Conservation (phyloP, 2,113 vertebrate genomes). For the Varanus komodoensis region DNA sequence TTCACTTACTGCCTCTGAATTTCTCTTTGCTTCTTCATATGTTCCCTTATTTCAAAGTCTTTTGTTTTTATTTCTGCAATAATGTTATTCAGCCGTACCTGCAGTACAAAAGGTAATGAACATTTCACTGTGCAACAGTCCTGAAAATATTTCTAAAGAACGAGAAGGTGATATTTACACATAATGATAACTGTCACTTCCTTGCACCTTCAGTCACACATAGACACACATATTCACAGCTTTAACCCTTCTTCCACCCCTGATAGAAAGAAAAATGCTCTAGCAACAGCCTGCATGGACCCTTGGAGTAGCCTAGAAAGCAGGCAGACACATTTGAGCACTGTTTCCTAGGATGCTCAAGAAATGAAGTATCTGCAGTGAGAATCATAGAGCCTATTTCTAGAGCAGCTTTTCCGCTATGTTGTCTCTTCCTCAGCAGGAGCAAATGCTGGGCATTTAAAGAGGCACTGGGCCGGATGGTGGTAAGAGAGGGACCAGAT, state of each 20-base stretch:
- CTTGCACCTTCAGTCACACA: neutral
- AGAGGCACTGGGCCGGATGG: no score
- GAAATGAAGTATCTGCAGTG: no score
- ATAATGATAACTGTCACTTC: neutral
- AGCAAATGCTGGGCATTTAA: no score
- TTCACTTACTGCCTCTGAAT: slow-evolving; percentile 85
- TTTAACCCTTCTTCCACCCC: neutral
- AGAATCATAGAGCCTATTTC: no score
- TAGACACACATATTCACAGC: neutral
- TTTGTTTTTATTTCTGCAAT: slow-evolving; percentile 84
- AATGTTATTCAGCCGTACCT: slow-evolving; percentile 83
- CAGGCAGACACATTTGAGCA: no score
- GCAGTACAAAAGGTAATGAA: slow-evolving; percentile 63
- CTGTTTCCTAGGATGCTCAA: no score
- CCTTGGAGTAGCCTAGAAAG: no score
- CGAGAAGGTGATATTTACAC: neutral
- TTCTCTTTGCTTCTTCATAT: slow-evolving; percentile 81
- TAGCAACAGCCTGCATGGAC: no score
- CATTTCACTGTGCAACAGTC: neutral
- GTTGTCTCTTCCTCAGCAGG: no score
- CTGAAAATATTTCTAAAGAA: slow-evolving; percentile 10
- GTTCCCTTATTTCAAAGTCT: slow-evolving; percentile 81
- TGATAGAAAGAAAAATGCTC: no score
- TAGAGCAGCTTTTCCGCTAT: no score
- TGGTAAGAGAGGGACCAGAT: neutral